Evolutionary conservation across 1,140 invertebrate species (phyloP).

Genomic region (Penaeus japonicus): DNA sequence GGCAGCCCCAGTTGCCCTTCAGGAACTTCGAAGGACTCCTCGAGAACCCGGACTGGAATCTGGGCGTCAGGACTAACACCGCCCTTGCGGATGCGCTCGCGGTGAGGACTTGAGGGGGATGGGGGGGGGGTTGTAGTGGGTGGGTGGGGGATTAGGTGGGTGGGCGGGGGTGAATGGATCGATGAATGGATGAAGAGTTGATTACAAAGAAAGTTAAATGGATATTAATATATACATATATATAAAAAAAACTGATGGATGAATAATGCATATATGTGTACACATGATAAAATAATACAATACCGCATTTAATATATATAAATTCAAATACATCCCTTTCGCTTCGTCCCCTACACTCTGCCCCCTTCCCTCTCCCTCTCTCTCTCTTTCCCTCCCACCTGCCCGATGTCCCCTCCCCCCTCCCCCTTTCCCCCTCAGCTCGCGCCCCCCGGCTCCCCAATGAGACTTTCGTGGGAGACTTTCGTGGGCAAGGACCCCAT

Average conservation of each 20-base stretch:
- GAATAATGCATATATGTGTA: too few relatives aligned
- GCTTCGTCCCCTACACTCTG: not conserved
- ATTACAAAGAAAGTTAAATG: too few relatives aligned
- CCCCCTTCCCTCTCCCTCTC: not conserved
- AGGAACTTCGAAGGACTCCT: slow-evolving; percentile 35
- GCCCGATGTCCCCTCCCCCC: not conserved
- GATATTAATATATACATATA: too few relatives aligned
- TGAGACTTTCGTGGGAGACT: slow-evolving; percentile 31
- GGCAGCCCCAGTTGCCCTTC: slow-evolving; percentile 43
- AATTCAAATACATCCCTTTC: too few relatives aligned
- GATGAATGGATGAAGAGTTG: too few relatives aligned
- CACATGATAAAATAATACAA: too few relatives aligned
- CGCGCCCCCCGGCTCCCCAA: slow-evolving; percentile 2
- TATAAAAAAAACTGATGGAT: too few relatives aligned
- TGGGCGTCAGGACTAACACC: slow-evolving; percentile 43
- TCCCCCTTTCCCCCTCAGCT: not conserved
- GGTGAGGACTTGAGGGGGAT: not conserved
- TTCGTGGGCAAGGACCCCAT: slow-evolving; percentile 36
- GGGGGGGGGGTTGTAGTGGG: not conserved
- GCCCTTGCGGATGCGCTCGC: slow-evolving; percentile 36
- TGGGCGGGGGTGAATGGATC: too few relatives aligned
- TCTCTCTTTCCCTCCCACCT: not conserved
- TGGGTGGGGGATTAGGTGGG: not conserved
- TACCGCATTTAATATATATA: too few relatives aligned
- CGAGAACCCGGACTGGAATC: slow-evolving; percentile 36